A percentile compares a stretch with the other conserved stretches of the same genome.
Evolutionary conservation across 2,888 invertebrate species (phyloP).

Genomic region (Limnephilus auricula): DNA sequence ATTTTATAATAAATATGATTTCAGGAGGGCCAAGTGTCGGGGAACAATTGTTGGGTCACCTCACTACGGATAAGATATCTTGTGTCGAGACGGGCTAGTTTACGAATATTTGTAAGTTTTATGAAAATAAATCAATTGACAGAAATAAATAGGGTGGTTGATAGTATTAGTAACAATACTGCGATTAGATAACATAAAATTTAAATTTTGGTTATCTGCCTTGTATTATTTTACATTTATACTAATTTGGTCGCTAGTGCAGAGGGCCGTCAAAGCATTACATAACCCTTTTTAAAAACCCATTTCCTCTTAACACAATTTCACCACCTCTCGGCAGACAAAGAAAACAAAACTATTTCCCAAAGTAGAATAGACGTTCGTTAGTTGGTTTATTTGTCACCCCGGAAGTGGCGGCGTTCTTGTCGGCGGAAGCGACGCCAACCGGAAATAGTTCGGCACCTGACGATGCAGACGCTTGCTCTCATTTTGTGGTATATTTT

Average conservation of each 20-base stretch:
- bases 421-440: constrained; percentile 12
- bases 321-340: neutral
- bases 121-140: too few relatives aligned
- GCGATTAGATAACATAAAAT: too few relatives aligned
- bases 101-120: too few relatives aligned
- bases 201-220: too few relatives aligned
- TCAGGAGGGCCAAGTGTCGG: too few relatives aligned
- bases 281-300: neutral
- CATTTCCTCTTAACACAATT: neutral
- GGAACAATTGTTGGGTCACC: too few relatives aligned
- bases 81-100: too few relatives aligned
- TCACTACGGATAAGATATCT: too few relatives aligned
- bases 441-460: constrained; percentile 38
- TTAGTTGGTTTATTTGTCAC: constrained; percentile 6
- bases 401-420: constrained; percentile 12
- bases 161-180: too few relatives aligned
- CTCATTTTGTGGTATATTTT: neutral
- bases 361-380: constrained; percentile 2
- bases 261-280: neutral
- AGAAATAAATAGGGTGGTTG: too few relatives aligned
- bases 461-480: neutral
- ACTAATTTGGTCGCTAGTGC: neutral
- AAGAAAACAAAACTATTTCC: constrained; percentile 10
- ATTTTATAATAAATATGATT: too few relatives aligned
- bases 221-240: too few relatives aligned